phyloP scores from a whole-genome alignment of 1,140 invertebrate genomes.

The Lepidostoma basale region DNA sequence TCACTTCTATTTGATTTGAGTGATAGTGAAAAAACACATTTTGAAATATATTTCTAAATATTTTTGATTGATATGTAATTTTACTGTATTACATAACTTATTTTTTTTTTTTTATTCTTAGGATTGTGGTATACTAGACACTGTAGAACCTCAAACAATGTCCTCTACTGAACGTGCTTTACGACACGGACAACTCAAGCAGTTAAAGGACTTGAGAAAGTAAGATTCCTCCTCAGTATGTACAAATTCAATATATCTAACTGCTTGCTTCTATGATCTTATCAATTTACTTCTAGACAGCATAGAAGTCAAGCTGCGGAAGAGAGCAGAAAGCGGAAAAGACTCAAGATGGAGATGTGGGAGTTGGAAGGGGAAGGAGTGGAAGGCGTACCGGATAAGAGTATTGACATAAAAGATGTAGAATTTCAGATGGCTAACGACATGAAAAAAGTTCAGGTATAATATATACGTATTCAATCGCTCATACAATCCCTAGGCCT shows the following conservation, averaged over 20 bases:
- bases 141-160: slow-evolving; percentile 63
- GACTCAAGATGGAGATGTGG: slow-evolving; percentile 68
- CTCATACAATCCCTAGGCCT: neutral
- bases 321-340: slow-evolving; percentile 73
- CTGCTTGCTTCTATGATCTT: neutral
- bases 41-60: neutral
- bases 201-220: slow-evolving; percentile 81
- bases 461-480: neutral
- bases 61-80: neutral
- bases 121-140: slow-evolving; percentile 74
- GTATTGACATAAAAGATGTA: slow-evolving; percentile 88
- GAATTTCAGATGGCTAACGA: slow-evolving; percentile 84
- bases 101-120: slow-evolving; percentile 48
- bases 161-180: slow-evolving; percentile 78
- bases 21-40: no score
- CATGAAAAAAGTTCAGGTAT: slow-evolving; percentile 66
- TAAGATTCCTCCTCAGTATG: slow-evolving; percentile 51
- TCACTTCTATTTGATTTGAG: no score
- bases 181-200: slow-evolving; percentile 85
- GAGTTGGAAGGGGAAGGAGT: slow-evolving; percentile 59
- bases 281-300: slow-evolving; percentile 48
- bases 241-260: no score
- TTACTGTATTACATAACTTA: no score
- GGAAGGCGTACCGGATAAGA: slow-evolving; percentile 63
- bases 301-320: slow-evolving; percentile 65